Evolutionary conservation across 2,797 vertebrate species (phyloP), one percentile per base, ranked within the genome.

Genomic region (Gymnothorax javanicus): DNA sequence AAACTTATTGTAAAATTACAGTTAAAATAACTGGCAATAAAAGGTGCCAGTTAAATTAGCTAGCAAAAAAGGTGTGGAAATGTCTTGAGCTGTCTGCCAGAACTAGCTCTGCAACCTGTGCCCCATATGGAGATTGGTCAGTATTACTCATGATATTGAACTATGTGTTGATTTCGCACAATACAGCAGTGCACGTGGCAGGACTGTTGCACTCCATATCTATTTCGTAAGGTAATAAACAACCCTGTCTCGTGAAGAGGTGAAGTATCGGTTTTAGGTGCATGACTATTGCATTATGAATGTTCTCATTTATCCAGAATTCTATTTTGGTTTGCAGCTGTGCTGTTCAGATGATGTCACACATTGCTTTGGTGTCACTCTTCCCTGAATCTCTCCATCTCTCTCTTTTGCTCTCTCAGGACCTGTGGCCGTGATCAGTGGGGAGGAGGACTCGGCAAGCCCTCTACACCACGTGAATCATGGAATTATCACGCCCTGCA

Each of bases 391-490:
- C 23, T 25, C 54, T 27, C 56, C 25, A 7, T 83, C 56, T 20
- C 15, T 59, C 57, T 77, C 60, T 85, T 15, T 90, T n/a, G 86
- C 12, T 85, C 79, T 50, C 83, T 23, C 93, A 99, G 98, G 98
- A 91, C 98, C 98, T 0, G 98, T 99, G 83, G 98, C 98, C 13
- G 98, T 99, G 91, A 99, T 99, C 94, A 99, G 98, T 1, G 98
- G 98, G 0, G 99, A 99, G 93, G 98, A 99, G 94, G 99, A 99
- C 94, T 99, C 98, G 0, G 98, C 98, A 89, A 99, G 98, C 88
- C 99, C 99, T 17, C 97, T 99, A 52, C 99, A 99, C 94, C 99
- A 99, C 73, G 98, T 99, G 91, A 99, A 99, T 93, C 98, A 99
- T 0, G 98, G 98, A 86, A 98, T 99, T 93, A 98, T 98, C 7